Evolutionary conservation across 2,888 invertebrate species (phyloP).

Genomic region (Ichneumoninae sp.): DNA sequence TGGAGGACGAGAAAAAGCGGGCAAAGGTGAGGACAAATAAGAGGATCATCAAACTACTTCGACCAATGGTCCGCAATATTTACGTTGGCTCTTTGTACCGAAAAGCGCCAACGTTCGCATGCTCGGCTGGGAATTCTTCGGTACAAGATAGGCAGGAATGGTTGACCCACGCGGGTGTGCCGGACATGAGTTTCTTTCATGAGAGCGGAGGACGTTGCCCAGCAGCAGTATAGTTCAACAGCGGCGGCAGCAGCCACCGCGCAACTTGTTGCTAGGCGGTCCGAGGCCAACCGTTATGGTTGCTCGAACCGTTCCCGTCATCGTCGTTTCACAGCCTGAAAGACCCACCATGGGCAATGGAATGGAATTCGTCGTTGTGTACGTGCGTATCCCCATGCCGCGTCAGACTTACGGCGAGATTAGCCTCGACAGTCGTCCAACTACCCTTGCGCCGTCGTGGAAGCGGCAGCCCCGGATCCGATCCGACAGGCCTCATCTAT

Average conservation of each 20-base stretch:
- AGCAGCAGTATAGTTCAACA: slow-evolving; percentile 48
- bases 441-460: slow-evolving; percentile 1
- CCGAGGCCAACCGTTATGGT: slow-evolving; percentile 75
- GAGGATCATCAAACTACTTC: background rate
- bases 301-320: slow-evolving; percentile 60
- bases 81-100: background rate
- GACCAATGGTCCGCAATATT: background rate
- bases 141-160: background rate
- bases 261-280: slow-evolving; percentile 77
- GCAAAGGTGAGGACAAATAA: background rate
- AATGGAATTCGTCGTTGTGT: slow-evolving; percentile 29
- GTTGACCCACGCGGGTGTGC: slow-evolving; percentile 29
- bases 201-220: slow-evolving; percentile 67
- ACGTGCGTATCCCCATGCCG: background rate
- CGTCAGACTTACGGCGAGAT: background rate
- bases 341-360: slow-evolving; percentile 22
- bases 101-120: slow-evolving; percentile 15
- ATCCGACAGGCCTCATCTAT: background rate
- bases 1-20: background rate
- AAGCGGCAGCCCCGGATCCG: background rate
- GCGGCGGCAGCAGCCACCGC: slow-evolving; percentile 40
- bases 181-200: slow-evolving; percentile 52
- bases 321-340: slow-evolving; percentile 54
- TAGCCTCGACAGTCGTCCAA: slow-evolving; percentile 6
- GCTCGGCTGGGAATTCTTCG: slow-evolving; percentile 4